A percentile compares a stretch with the other conserved stretches of the same genome.
phyloP scores from a whole-genome alignment of 2,888 invertebrate genomes.

The Heterodera filipjevi region DNA sequence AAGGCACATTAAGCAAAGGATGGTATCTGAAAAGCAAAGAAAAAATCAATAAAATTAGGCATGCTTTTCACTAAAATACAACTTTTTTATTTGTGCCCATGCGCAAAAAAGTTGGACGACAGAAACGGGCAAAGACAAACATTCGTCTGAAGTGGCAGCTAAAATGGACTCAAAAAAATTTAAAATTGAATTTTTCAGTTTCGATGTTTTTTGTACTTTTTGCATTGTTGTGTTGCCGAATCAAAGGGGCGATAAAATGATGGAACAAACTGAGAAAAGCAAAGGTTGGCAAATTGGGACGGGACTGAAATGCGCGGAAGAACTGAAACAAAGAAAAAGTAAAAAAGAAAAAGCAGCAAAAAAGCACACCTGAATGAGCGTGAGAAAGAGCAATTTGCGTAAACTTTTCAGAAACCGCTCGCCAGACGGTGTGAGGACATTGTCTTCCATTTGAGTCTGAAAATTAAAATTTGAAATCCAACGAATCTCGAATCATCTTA shows the following conservation, averaged over 20 bases:
- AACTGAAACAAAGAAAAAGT: conserved; percentile 38
- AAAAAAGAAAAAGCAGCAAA: background rate
- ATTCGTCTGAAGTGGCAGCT: background rate
- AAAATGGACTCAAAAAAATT: background rate
- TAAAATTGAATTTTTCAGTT: background rate
- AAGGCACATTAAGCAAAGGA: conserved; percentile 31
- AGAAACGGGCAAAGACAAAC: conserved; percentile 15
- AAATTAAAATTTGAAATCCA: conserved; percentile 6
- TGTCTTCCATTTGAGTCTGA: background rate
- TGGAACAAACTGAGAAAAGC: conserved; percentile 30
- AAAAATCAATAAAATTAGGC: background rate
- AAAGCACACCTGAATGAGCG: conserved; percentile 27
- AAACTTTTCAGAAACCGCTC: conserved; percentile 37
- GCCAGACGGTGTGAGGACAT: background rate
- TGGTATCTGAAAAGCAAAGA: background rate
- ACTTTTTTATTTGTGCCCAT: conserved; percentile 15
- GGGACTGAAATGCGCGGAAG: conserved; percentile 38
- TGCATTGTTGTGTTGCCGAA: conserved; percentile 20
- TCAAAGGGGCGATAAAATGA: conserved; percentile 43
- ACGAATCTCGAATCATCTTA: too few relatives aligned
- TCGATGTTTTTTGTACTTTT: background rate
- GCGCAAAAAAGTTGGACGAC: conserved; percentile 12
- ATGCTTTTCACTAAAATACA: background rate
- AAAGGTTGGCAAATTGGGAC: conserved; percentile 14
- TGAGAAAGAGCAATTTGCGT: conserved; percentile 35